Conservation (phyloP, 1,140 invertebrate genomes). For the Papilio glaucus region DNA sequence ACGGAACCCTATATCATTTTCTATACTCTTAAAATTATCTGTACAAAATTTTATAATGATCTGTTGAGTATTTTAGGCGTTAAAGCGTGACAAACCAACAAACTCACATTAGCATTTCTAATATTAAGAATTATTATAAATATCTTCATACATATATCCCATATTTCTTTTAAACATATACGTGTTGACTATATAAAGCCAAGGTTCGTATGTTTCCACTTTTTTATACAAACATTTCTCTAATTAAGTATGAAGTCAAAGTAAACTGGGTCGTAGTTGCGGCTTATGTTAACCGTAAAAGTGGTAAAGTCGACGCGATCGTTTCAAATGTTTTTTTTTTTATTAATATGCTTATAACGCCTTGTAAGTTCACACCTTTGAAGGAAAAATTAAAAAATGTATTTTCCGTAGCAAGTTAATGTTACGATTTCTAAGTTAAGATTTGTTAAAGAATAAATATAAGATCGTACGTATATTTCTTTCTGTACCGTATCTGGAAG, state of each 20-base stretch:
- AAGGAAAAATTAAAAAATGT: background rate
- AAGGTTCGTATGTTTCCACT: conserved; percentile 28
- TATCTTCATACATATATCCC: background rate
- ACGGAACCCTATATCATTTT: no score
- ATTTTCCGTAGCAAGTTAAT: no score
- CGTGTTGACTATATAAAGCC: background rate
- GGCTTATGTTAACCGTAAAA: conserved; percentile 30
- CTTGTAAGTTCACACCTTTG: conserved; percentile 21
- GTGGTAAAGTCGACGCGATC: conserved; percentile 20
- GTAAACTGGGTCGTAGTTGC: conserved; percentile 24
- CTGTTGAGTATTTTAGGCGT: no score
- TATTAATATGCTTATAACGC: background rate
- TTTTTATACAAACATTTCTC: conserved; percentile 25
- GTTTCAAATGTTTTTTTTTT: conserved; percentile 10
- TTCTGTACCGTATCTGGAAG: background rate
- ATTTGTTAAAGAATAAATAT: no score
- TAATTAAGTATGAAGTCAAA: conserved; percentile 32
- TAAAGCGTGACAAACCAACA: no score
- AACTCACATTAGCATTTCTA: no score
- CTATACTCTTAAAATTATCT: no score
- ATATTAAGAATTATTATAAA: no score
- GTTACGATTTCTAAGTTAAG: no score
- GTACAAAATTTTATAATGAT: no score
- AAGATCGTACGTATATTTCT: background rate
- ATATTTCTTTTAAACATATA: background rate